Evolutionary conservation across 2,113 vertebrate genomes (phyloP).

Genomic region (Crotophaga sulcirostris): DNA sequence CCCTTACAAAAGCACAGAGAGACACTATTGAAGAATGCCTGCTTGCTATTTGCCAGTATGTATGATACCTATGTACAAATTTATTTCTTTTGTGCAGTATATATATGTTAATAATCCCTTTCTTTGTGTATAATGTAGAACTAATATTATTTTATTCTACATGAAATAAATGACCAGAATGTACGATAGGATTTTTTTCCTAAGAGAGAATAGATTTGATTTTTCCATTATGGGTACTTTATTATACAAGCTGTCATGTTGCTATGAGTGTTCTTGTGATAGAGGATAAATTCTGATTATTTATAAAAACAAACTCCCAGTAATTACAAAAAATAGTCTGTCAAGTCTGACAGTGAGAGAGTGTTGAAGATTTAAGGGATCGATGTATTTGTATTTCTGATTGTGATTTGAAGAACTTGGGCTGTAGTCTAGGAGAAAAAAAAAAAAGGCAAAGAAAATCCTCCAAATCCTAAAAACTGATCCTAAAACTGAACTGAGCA

Average conservation of each 20-base stretch:
- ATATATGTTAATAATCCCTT: not conserved
- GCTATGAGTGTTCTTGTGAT: not conserved
- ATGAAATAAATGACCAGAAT: not conserved
- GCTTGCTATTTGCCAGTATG: constrained; percentile 93
- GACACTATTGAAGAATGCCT: constrained; percentile 97
- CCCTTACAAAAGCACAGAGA: constrained; percentile 96
- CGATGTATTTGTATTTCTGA: not conserved
- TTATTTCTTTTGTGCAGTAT: not conserved
- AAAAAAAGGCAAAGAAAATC: not conserved
- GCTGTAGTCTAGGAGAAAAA: no score
- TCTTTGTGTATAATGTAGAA: not conserved
- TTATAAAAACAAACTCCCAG: not conserved
- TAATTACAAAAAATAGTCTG: not conserved
- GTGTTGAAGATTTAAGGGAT: not conserved
- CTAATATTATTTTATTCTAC: not conserved
- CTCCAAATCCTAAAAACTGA: not conserved
- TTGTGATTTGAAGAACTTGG: not conserved
- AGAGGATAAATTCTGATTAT: not conserved
- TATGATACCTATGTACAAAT: not conserved
- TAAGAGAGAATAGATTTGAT: not conserved
- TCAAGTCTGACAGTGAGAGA: not conserved
- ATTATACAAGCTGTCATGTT: not conserved
- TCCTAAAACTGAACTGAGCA: not conserved
- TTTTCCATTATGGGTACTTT: not conserved
- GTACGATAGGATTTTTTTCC: not conserved